Conservation (phyloP, 2,888 invertebrate genomes). For the Coleophora flavipennella region DNA sequence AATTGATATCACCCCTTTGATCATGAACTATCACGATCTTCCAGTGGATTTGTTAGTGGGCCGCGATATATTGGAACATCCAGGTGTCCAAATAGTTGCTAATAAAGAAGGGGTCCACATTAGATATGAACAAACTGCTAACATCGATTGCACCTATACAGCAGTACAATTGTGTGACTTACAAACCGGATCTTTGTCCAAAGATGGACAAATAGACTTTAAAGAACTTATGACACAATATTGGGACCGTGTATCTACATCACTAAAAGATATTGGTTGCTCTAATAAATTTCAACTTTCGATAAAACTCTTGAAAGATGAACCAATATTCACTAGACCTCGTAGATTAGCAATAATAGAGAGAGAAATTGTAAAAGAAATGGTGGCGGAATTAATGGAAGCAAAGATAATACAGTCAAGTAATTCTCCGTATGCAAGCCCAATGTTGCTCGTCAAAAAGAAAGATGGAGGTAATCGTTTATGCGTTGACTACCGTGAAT, state of each 20-base stretch:
- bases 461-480: conserved; percentile 2
- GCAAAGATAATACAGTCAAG: background rate
- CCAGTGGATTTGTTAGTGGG: background rate
- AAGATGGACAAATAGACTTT: background rate
- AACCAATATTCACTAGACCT: background rate
- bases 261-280: too few relatives aligned
- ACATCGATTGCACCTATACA: background rate
- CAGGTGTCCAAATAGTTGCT: too few relatives aligned
- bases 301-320: background rate
- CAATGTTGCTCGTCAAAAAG: background rate
- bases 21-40: background rate
- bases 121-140: background rate
- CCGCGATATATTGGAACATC: background rate
- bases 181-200: background rate
- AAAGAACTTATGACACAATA: background rate
- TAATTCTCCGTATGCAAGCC: conserved; percentile 1
- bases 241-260: background rate
- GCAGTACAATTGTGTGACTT: background rate
- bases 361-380: background rate
- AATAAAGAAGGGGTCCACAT: background rate
- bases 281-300: too few relatives aligned
- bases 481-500: conserved; percentile 3
- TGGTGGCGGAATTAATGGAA: background rate
- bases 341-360: background rate
- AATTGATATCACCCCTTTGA: background rate